Evolutionary conservation across 2,797 vertebrate species (phyloP), one percentile per base, ranked within the genome.

Genomic region (Gymnothorax reevesii): DNA sequence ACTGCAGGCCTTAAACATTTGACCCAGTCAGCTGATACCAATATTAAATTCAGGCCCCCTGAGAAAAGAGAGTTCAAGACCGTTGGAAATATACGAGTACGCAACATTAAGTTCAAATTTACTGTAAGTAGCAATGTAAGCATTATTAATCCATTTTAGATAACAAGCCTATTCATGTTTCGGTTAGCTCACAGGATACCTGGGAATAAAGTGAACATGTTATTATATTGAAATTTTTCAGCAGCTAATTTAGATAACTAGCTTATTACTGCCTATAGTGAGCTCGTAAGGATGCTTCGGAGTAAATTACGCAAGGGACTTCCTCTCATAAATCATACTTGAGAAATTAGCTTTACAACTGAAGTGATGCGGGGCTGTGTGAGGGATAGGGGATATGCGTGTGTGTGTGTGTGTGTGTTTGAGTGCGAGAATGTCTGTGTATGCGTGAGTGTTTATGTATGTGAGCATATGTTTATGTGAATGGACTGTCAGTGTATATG

Each of bases 221-320:
- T n/a, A n/a, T 22, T 3, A n/a, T 66, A 66, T 66, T 66, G 25
- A 25, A n/a, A 22, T n/a, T 66, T 66, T n/a, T 42, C 33, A 42
- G 33, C 33, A 66, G 64, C 64, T 66, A n/a, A 66, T 66, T 66
- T 66, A 66, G 64, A 66, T 66, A 66, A 66, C 64, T n/a, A 66
- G 22, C 64, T 66, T 66, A 66, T 66, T 66, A 66, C 64, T 66
- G 64, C 64, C 9, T 6, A 7, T 66, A 25, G 64, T 25, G 64
- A 66, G 64, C 64, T 25, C 64, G 25, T 66, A 25, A 66, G 22
- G 22, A 25, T 66, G 9, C 64, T 66, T 66, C n/a, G 22, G 22
- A 66, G 22, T 66, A 66, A 66, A 66, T 66, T 25, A 66, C 33
- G 64, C 64, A 66, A 66, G 64, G 25, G 22, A 66, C 22, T 66